Base-by-base conservation (phyloP, 2,113 vertebrate species). In the Muscicapa adusta region DNA sequence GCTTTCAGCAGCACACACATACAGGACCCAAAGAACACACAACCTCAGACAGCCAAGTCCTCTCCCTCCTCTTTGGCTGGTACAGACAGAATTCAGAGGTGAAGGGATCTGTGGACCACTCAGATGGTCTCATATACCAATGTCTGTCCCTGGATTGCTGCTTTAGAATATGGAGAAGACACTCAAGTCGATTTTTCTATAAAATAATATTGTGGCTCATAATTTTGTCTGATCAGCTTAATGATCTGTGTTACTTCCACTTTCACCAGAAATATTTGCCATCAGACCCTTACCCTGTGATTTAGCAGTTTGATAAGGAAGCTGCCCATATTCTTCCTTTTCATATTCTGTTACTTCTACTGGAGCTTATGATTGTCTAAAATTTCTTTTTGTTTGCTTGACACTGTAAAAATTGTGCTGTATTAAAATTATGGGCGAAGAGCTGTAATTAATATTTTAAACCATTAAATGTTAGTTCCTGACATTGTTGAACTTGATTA, bases 281-380 rank as follows among this genome's bases (percentile, higher is more conserved):
- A n/a, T 20, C 10, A 40, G 15, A 70, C 9, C 16, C 62, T 82
- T 48, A 34, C 4, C 22, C 26, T 24, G 13, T 65, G 45, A 65
- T 6, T 77, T 24, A 36, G 5, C 3, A 36, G 19, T 56, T 48
- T 51, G 22, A 47, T 67, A 16, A 62, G n/a, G 20, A 57, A 70
- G 4, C 3, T 53, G 1, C n/a, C 47, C 26, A 12, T 48, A 36
- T 8, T 63, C 28, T 61, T 83, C 12, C 3, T 43, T 50, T 76
- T 33, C 17, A 22, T 51, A 9, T 36, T 58, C 36, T 2, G 0
- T 34, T 53, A 22, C 20, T 89, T 54, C 28, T 12, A 36, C 12
- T 3, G n/a, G 18, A 60, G 2, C 0, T 42, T 53, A 62, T 0
- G 9, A 53, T 31, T 53, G 3, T 33, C 19, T 67, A 65, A 58